These are phyloP conservation scores for Drosophila trapezifrons DNA, from an alignment of 1,140 invertebrate genomes.

Conservation along the genomic window DNA sequence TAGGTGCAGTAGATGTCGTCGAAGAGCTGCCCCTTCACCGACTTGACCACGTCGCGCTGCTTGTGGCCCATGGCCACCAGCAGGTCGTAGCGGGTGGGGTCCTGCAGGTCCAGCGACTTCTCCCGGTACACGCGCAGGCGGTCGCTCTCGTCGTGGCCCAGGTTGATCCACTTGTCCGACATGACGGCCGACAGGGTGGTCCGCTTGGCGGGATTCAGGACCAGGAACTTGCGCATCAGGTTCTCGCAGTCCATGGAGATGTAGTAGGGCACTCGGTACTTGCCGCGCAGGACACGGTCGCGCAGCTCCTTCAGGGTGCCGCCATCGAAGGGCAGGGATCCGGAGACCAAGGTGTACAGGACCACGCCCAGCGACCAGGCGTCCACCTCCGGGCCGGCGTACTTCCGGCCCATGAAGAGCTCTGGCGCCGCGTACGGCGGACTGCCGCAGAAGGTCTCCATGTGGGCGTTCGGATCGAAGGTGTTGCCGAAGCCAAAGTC, in stretches of 20 bases:
- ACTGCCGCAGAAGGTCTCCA: constrained; percentile 99
- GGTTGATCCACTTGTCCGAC: constrained; percentile 99
- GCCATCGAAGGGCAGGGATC: constrained; percentile 99
- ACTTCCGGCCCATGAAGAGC: constrained; percentile 99
- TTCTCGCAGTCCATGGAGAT: constrained; percentile 99
- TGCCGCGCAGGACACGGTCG: constrained; percentile 98
- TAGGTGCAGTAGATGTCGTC: constrained; percentile 98
- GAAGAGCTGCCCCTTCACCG: constrained; percentile 97
- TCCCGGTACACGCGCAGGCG: constrained; percentile 98
- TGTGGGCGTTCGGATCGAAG: constrained; percentile 98
- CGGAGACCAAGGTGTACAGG: constrained; percentile 99
- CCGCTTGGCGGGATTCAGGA: constrained; percentile 98
- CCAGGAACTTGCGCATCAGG: constrained; percentile 99
- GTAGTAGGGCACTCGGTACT: constrained; percentile 99
- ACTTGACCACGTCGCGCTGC: constrained; percentile 97
- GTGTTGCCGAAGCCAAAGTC: constrained; percentile 99
- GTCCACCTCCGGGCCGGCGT: constrained; percentile 99
- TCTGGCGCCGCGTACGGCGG: constrained; percentile 99
- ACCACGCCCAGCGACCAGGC: constrained; percentile 99
- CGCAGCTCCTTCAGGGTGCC: constrained; percentile 98
- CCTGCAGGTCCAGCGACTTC: constrained; percentile 66
- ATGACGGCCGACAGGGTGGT: constrained; percentile 98
- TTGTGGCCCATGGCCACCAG: constrained; percentile 97
- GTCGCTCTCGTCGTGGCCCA: constrained; percentile 97
- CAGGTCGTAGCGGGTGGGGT: constrained; percentile 87